phyloP scores from a whole-genome alignment of 2,113 vertebrate species.

The Rhinichthys klamathensis region DNA sequence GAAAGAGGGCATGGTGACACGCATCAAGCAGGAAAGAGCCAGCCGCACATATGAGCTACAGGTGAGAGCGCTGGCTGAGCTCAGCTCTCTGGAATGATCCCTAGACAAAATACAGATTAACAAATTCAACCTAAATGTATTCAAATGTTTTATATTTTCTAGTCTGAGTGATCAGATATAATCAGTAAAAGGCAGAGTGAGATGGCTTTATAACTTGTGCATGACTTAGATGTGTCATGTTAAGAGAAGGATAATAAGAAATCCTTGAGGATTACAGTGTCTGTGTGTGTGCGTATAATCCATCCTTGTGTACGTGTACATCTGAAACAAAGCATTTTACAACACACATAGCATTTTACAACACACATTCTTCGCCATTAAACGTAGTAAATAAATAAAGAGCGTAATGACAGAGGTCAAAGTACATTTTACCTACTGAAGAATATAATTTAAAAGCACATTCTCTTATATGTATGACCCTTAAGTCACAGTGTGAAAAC shows the following conservation, averaged over 20 bases:
- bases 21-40: slow-evolving; percentile 92
- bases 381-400: not conserved
- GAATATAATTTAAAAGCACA: not conserved
- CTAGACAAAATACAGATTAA: not conserved
- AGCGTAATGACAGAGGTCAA: too few relatives aligned
- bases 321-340: not conserved
- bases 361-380: not conserved
- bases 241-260: slow-evolving; percentile 4
- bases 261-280: slow-evolving; percentile 33
- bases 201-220: not conserved
- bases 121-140: not conserved
- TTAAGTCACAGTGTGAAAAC: not conserved
- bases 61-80: slow-evolving; percentile 64
- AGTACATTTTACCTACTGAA: not conserved
- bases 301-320: slow-evolving; percentile 41
- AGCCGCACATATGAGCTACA: slow-evolving; percentile 91
- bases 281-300: slow-evolving; percentile 13
- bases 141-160: not conserved
- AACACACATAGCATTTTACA: not conserved
- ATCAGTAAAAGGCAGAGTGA: slow-evolving; percentile 22
- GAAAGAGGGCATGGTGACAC: slow-evolving; percentile 90
- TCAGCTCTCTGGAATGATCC: too few relatives aligned
- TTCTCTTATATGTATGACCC: not conserved
- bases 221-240: not conserved
- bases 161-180: not conserved